Evolutionary conservation across 1,140 invertebrate genomes (phyloP).

Genomic region (Euura lappo): DNA sequence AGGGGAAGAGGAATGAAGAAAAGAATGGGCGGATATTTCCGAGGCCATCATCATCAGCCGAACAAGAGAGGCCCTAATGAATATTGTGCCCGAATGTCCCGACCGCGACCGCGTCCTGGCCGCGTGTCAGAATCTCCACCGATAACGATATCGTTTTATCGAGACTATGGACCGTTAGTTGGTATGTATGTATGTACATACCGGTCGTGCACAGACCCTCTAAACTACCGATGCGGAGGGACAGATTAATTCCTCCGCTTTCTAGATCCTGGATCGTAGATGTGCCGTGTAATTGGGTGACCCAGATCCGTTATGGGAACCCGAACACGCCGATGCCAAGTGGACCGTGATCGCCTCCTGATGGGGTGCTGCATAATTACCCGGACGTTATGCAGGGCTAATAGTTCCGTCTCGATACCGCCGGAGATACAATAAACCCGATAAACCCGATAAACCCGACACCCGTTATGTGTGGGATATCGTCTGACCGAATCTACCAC

Average conservation of each 20-base stretch:
- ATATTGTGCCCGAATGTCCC: background rate
- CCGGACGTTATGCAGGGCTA: constrained; percentile 27
- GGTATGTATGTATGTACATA: background rate
- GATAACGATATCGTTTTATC: constrained; percentile 13
- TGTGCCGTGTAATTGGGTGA: constrained; percentile 53
- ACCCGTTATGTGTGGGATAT: background rate
- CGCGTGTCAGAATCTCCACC: background rate
- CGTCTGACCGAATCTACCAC: background rate
- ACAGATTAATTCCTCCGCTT: constrained; percentile 53
- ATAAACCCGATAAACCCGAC: background rate
- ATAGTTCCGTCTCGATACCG: constrained; percentile 41
- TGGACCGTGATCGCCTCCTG: constrained; percentile 43
- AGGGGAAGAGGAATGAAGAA: background rate
- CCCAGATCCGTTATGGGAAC: constrained; percentile 39
- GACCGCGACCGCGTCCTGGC: too few species aligned
- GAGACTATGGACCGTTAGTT: background rate
- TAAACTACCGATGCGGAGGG: background rate
- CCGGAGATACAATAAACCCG: background rate
- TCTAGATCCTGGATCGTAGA: constrained; percentile 48
- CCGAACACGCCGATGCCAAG: constrained; percentile 38
- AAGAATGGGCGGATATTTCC: background rate
- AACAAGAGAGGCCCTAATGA: background rate
- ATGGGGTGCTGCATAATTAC: constrained; percentile 51
- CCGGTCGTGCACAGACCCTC: too few species aligned
- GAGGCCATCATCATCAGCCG: too few species aligned